A percentile compares a stretch with the other conserved stretches of the same genome.
These are phyloP conservation scores for Agrotis segetum DNA, from an alignment of 2,888 invertebrate species.

Conservation along the genomic window DNA sequence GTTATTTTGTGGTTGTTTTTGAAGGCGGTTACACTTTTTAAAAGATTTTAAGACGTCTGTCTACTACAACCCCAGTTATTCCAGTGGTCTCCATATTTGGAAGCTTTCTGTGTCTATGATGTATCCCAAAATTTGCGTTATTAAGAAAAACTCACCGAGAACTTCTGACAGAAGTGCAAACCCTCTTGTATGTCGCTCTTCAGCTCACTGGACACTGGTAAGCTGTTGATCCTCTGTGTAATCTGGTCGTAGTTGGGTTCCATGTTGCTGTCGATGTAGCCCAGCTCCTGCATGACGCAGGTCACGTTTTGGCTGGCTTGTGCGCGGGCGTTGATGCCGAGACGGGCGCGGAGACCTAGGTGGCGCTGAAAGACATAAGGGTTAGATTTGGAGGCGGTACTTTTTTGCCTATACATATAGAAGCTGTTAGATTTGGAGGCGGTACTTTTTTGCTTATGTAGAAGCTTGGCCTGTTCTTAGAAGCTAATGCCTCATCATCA, in stretches of 20 bases:
- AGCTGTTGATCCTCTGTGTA: constrained; percentile 90
- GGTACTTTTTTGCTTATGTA: no score
- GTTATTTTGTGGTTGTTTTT: no score
- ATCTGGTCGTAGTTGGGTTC: constrained; percentile 93
- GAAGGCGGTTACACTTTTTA: no score
- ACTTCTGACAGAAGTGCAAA: constrained; percentile 93
- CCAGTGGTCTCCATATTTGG: no score
- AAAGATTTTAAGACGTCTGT: no score
- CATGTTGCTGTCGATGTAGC: constrained; percentile 92
- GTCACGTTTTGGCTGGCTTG: constrained; percentile 91
- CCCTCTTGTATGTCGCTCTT: constrained; percentile 93
- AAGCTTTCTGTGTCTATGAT: no score
- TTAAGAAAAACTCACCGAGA: constrained; percentile 88
- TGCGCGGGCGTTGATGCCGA: constrained; percentile 89
- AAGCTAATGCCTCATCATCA: no score
- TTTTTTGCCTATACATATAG: no score
- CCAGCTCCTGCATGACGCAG: constrained; percentile 94
- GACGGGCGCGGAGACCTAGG: constrained; percentile 91
- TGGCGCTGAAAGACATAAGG: constrained; percentile 85
- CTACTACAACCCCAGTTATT: no score
- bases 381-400: not conserved
- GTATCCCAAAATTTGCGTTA: not conserved
- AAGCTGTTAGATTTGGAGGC: not conserved
- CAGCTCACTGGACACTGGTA: constrained; percentile 92
- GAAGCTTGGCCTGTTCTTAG: no score